A percentile compares a stretch with the other conserved stretches of the same genome.
These are phyloP conservation scores for Quiscalus mexicanus DNA, from an alignment of 2,113 vertebrate genomes.

Conservation along the genomic window DNA sequence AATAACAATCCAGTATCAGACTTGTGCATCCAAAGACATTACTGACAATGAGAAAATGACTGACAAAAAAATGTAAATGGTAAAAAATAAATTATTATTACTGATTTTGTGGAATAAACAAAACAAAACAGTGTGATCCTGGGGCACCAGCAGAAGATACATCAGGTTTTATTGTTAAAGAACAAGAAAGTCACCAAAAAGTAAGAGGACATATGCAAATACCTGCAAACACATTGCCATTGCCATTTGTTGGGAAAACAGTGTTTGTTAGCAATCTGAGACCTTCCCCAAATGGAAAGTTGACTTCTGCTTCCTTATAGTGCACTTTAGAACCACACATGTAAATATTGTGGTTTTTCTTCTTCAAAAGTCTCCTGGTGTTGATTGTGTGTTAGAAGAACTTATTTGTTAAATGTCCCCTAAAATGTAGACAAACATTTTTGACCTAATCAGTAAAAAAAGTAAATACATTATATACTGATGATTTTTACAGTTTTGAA, in stretches of 20 bases:
- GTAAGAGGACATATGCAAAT: accelerated
- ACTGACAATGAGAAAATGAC: neutral
- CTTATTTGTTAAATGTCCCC: neutral
- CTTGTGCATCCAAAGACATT: neutral
- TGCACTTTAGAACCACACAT: neutral
- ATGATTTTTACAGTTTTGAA: neutral
- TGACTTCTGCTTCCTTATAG: neutral
- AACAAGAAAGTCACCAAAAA: neutral
- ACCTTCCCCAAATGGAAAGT: neutral
- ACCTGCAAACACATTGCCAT: neutral
- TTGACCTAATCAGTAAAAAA: neutral
- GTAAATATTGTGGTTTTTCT: neutral
- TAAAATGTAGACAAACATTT: neutral
- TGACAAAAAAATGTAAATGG: neutral
- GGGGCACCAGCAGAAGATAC: neutral
- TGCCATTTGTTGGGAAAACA: neutral
- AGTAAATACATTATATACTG: neutral
- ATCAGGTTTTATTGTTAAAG: neutral
- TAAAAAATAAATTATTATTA: neutral
- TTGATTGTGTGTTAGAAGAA: neutral
- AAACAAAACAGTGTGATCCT: neutral
- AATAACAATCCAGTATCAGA: neutral
- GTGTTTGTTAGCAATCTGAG: neutral
- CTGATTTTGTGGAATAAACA: neutral
- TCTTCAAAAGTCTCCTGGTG: neutral